Evolutionary conservation across 2,113 vertebrate genomes (phyloP).

Genomic region (Danionella cerebrum): DNA sequence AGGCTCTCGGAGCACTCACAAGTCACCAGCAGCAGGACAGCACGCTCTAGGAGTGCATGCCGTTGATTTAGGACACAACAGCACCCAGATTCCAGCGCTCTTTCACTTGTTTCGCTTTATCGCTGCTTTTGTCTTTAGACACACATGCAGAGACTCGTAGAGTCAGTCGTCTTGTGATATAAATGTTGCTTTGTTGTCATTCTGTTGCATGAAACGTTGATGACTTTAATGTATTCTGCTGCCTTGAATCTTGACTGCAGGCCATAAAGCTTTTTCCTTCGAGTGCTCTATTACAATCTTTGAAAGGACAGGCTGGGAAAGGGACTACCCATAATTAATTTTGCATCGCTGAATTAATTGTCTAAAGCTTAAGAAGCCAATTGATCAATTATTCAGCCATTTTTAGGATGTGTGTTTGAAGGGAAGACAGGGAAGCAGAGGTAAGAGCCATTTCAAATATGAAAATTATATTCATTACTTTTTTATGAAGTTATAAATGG

Average conservation of each 20-base stretch:
- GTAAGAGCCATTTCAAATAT: slow-evolving; percentile 65
- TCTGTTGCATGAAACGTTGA: not conserved
- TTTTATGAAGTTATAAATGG: slow-evolving; percentile 68
- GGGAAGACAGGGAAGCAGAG: slow-evolving; percentile 53
- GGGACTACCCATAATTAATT: slow-evolving; percentile 72
- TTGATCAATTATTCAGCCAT: slow-evolving; percentile 85
- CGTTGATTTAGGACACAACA: slow-evolving; percentile 19
- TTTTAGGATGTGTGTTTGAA: slow-evolving; percentile 61
- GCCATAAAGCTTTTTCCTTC: slow-evolving; percentile 43
- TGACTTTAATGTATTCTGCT: slow-evolving; percentile 8
- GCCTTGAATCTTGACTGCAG: slow-evolving; percentile 40
- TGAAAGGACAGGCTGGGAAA: slow-evolving; percentile 41
- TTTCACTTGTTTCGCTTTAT: not conserved
- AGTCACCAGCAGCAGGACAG: slow-evolving; percentile 16
- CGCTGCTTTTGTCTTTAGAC: not conserved
- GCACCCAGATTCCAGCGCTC: not conserved
- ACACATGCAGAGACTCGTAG: not conserved
- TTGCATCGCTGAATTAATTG: slow-evolving; percentile 84
- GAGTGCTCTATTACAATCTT: slow-evolving; percentile 57
- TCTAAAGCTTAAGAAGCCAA: slow-evolving; percentile 84
- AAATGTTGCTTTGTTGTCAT: slow-evolving; percentile 19
- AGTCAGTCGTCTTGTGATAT: not conserved
- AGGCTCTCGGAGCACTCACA: slow-evolving; percentile 16
- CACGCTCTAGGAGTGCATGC: slow-evolving; percentile 11
- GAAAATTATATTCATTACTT: slow-evolving; percentile 91